Conservation (phyloP, 2,888 invertebrate genomes). For the Brenthis ino region DNA sequence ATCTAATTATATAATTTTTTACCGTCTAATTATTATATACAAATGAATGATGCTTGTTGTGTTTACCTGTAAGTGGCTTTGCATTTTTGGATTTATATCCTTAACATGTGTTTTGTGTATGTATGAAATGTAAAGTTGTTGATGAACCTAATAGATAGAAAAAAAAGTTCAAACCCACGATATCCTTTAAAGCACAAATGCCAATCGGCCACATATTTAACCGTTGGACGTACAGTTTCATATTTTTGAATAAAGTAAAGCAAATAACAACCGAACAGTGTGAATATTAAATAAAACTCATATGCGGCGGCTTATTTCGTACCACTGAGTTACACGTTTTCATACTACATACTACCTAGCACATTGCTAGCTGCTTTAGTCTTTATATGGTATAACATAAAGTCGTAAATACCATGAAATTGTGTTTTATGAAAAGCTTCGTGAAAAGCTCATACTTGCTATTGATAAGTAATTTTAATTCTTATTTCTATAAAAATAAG, state of each 20-base stretch:
- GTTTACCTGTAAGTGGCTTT: too few relatives aligned
- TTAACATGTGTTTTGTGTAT: too few relatives aligned
- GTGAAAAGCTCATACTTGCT: background rate
- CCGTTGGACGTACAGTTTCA: background rate
- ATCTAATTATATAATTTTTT: too few relatives aligned
- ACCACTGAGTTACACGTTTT: conserved; percentile 1
- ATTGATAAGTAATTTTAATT: background rate
- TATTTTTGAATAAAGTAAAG: background rate
- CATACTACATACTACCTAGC: too few relatives aligned
- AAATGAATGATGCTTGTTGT: too few relatives aligned
- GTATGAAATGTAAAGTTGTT: too few relatives aligned
- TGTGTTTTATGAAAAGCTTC: background rate
- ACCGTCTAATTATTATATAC: too few relatives aligned
- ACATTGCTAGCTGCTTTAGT: conserved; percentile 5
- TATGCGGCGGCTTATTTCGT: conserved; percentile 14
- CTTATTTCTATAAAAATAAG: background rate
- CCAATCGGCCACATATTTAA: background rate
- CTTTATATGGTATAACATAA: fast-evolving
- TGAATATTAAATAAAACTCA: conserved; percentile 28
- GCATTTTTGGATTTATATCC: too few relatives aligned
- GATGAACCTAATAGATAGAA: too few relatives aligned
- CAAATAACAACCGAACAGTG: conserved; percentile 40
- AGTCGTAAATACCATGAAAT: background rate
- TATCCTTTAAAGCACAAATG: conserved; percentile 35
- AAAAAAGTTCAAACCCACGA: too few relatives aligned